Evolutionary conservation across 2,888 invertebrate genomes (phyloP).

Genomic region (Platycheirus albimanus): DNA sequence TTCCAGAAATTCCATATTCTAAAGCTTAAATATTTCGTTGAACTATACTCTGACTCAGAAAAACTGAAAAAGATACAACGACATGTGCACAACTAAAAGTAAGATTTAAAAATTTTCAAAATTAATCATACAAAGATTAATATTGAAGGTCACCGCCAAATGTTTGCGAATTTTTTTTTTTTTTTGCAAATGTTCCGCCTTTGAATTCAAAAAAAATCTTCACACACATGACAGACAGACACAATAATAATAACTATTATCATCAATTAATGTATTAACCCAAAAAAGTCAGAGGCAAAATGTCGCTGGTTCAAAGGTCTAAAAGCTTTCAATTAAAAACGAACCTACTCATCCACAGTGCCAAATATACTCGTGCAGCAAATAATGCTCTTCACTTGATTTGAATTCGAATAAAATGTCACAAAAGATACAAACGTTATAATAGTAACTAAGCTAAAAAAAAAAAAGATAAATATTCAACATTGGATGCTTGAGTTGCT

Average conservation of each 20-base stretch:
- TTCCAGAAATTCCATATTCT: too few species aligned
- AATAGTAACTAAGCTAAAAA: not conserved
- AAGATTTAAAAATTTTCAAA: too few species aligned
- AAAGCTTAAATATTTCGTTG: too few species aligned
- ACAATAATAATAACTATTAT: not conserved
- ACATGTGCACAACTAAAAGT: too few species aligned
- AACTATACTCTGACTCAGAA: too few species aligned
- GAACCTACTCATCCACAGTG: not conserved
- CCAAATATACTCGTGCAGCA: slow-evolving; percentile 5
- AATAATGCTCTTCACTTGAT: not conserved
- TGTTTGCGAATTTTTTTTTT: not conserved
- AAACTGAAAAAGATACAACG: too few species aligned
- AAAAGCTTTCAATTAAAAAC: slow-evolving; percentile 26
- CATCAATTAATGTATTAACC: not conserved
- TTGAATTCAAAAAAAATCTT: not conserved
- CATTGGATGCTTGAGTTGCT: slow-evolving; percentile 13
- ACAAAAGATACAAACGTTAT: not conserved
- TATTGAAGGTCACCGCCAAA: too few species aligned
- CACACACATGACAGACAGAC: not conserved
- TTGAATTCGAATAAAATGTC: not conserved
- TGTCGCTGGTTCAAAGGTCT: not conserved
- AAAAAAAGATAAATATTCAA: not conserved
- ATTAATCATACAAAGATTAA: too few species aligned
- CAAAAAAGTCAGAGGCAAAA: not conserved
- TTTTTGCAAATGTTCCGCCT: not conserved